Conservation (phyloP, 2,797 vertebrate genomes). For the Poecilia velifera region DNA sequence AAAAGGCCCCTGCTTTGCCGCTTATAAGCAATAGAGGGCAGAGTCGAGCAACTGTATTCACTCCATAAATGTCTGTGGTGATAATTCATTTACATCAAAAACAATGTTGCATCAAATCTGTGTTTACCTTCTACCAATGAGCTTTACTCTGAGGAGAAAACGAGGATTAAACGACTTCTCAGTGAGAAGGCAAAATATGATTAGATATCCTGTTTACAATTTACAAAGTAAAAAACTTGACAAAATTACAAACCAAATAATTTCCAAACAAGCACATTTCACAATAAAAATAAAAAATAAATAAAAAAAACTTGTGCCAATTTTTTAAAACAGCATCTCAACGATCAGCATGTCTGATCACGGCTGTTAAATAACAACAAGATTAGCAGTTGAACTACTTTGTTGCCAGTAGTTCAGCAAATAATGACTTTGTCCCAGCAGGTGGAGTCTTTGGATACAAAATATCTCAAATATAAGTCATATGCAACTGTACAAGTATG, state of each 20-base stretch:
- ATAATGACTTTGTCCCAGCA: slow-evolving; percentile 2
- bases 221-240: background rate
- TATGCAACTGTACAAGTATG: background rate
- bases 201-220: background rate
- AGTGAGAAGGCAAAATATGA: background rate
- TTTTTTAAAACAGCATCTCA: slow-evolving; percentile 7
- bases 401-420: slow-evolving; percentile 8
- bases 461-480: background rate
- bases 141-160: too few species aligned
- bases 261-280: background rate
- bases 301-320: background rate
- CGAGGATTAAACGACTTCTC: background rate
- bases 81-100: background rate
- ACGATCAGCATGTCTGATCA: background rate
- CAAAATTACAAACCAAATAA: background rate
- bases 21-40: slow-evolving; percentile 11
- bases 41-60: background rate
- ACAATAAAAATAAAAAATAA: background rate
- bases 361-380: slow-evolving; percentile 6
- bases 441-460: background rate
- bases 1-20: background rate
- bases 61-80: background rate
- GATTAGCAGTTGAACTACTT: slow-evolving; percentile 30
- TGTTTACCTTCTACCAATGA: background rate
- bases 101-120: background rate